Percentiles rank a stretch among this genome's conserved stretches.
Evolutionary conservation across 2,113 vertebrate genomes (phyloP).

Genomic region (Cranoglanis bouderius): DNA sequence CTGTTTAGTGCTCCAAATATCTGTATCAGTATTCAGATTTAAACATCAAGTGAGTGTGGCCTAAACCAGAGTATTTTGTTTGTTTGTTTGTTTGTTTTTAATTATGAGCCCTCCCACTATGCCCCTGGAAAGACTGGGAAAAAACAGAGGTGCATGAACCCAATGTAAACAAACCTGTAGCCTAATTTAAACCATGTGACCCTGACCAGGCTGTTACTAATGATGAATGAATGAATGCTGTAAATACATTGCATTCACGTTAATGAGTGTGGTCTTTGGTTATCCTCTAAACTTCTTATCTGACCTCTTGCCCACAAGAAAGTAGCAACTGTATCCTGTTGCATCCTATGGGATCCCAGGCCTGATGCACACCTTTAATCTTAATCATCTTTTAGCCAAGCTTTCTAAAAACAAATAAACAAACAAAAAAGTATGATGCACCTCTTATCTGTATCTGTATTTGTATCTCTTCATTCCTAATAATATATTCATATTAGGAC

Average conservation of each 20-base stretch:
- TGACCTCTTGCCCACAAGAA: neutral
- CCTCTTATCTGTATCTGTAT: neutral
- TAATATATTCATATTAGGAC: neutral
- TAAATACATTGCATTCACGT: neutral
- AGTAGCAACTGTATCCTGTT: neutral
- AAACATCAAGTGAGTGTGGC: neutral
- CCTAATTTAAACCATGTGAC: no score
- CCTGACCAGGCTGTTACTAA: neutral
- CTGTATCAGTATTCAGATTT: neutral
- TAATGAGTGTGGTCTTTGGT: neutral
- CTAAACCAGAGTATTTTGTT: neutral
- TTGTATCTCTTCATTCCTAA: neutral
- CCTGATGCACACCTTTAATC: neutral
- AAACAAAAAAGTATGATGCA: neutral
- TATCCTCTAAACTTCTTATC: neutral
- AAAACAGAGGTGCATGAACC: neutral
- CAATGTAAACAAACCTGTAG: neutral
- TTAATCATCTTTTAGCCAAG: neutral
- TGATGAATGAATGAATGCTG: neutral
- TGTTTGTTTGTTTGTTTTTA: neutral
- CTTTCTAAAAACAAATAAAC: neutral
- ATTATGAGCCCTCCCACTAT: neutral
- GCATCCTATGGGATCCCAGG: neutral
- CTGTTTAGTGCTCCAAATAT: neutral
- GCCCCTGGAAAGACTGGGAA: neutral